Percentiles rank a stretch among this genome's conserved stretches.
Conservation (phyloP, 35 echinoderm and acorn worm species). For the Patiria miniata region DNA sequence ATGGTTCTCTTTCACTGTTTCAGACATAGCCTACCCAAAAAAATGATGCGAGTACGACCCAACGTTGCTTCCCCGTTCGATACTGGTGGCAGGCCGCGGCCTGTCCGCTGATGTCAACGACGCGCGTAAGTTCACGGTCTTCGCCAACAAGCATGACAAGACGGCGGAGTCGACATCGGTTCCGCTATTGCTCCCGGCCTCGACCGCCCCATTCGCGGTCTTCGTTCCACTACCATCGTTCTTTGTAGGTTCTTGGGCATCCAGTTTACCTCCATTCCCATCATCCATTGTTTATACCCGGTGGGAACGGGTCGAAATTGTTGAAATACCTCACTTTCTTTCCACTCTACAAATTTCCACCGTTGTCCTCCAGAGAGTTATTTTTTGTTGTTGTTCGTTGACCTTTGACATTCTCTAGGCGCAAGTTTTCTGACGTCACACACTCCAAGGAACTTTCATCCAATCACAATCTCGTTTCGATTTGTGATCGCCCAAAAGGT, state of each 20-base stretch:
- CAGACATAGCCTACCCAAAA: neutral
- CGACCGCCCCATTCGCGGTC: neutral
- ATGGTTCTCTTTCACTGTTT: too few relatives aligned
- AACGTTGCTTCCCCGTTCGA: neutral
- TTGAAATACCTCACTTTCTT: neutral
- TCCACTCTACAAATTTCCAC: neutral
- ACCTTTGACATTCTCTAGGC: conserved; percentile 1
- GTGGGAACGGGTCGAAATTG: neutral
- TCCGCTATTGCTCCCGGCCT: neutral
- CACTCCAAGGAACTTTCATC: neutral
- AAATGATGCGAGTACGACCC: neutral
- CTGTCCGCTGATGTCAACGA: neutral
- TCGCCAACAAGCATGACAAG: neutral
- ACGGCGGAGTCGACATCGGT: neutral
- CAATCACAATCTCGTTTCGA: neutral
- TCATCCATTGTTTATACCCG: neutral
- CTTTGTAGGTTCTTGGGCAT: neutral
- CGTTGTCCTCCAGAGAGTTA: neutral
- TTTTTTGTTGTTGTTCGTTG: neutral
- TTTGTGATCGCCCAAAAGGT: too few relatives aligned
- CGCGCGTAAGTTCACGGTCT: neutral
- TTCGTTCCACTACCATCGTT: neutral
- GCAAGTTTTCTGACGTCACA: neutral
- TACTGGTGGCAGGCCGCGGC: neutral
- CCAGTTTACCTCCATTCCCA: neutral